Conservation (phyloP, 2,797 vertebrate species). For the Periophthalmus magnuspinnatus region DNA sequence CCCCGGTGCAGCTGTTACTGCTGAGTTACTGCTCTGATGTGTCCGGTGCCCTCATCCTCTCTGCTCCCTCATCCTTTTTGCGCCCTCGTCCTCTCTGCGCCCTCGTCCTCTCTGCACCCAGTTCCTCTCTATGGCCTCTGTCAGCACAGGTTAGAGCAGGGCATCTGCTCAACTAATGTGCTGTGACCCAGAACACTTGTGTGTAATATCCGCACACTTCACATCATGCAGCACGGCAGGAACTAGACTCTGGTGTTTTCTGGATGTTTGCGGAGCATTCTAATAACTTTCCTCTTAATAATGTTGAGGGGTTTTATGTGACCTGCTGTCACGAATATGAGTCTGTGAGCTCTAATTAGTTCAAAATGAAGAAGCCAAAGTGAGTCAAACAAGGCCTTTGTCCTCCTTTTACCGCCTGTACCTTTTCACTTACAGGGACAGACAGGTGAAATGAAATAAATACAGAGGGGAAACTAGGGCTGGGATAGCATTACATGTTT, state of each 20-base stretch:
- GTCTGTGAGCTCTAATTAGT: conserved; percentile 2
- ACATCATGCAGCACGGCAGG: conserved; percentile 9
- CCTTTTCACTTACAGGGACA: too few species aligned
- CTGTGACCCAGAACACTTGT: conserved; percentile 48
- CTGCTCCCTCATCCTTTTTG: too few species aligned
- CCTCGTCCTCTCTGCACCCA: conserved; percentile 7
- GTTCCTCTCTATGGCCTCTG: conserved; percentile 33
- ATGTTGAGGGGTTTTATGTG: neutral
- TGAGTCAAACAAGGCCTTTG: neutral
- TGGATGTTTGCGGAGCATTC: neutral
- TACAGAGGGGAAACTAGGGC: too few species aligned
- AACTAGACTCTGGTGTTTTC: neutral
- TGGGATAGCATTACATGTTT: too few species aligned
- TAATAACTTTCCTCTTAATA: neutral
- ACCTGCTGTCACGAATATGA: neutral
- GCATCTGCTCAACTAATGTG: conserved; percentile 33
- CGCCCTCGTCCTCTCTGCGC: too few species aligned
- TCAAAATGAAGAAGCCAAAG: neutral
- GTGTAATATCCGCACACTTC: conserved; percentile 24
- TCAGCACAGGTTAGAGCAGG: conserved; percentile 45
- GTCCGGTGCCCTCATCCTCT: conserved; percentile 22
- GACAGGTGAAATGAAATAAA: too few species aligned
- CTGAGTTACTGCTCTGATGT: conserved; percentile 2
- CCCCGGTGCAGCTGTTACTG: conserved; percentile 24
- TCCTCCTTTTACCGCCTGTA: neutral